A percentile compares a stretch with the other conserved stretches of the same genome.
Evolutionary conservation across 92 coral and sea anemone genomes (phyloP).

Genomic region (Siderastrea radians): DNA sequence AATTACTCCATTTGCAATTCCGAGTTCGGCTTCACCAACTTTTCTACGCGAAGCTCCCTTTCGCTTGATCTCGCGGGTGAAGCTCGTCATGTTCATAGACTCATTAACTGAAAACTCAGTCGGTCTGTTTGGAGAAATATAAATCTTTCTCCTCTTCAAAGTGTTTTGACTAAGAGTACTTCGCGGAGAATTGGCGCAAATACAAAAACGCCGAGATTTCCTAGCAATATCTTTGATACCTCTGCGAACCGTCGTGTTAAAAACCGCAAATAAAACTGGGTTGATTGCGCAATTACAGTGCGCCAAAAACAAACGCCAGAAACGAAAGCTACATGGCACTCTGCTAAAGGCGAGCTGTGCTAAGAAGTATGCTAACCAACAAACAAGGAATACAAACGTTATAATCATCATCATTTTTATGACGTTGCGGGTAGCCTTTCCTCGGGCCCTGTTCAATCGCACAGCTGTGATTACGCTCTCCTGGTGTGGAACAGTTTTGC

Average conservation of each 20-base stretch:
- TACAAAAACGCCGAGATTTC: neutral
- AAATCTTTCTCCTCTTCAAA: neutral
- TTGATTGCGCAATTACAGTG: slow-evolving; percentile 69
- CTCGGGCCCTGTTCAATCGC: slow-evolving; percentile 13
- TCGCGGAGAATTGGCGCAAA: neutral
- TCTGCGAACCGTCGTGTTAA: slow-evolving; percentile 39
- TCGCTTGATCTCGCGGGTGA: neutral
- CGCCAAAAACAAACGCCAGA: slow-evolving; percentile 62
- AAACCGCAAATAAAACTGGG: slow-evolving; percentile 46
- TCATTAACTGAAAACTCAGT: neutral
- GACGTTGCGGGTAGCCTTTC: slow-evolving; percentile 40
- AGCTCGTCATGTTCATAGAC: neutral
- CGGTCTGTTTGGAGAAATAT: neutral
- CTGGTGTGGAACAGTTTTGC: slow-evolving; percentile 16
- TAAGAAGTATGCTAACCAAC: slow-evolving; percentile 68
- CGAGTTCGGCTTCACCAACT: neutral
- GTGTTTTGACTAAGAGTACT: neutral
- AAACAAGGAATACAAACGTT: slow-evolving; percentile 46
- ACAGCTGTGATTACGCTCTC: slow-evolving; percentile 6
- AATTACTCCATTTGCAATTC: neutral
- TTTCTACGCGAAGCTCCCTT: neutral
- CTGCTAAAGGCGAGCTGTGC: slow-evolving; percentile 25
- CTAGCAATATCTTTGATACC: slow-evolving; percentile 17
- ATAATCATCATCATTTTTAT: slow-evolving; percentile 49
- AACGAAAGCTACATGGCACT: slow-evolving; percentile 41